phyloP scores from a whole-genome alignment of 2,888 invertebrate genomes.

The Drosophila meridionalis region DNA sequence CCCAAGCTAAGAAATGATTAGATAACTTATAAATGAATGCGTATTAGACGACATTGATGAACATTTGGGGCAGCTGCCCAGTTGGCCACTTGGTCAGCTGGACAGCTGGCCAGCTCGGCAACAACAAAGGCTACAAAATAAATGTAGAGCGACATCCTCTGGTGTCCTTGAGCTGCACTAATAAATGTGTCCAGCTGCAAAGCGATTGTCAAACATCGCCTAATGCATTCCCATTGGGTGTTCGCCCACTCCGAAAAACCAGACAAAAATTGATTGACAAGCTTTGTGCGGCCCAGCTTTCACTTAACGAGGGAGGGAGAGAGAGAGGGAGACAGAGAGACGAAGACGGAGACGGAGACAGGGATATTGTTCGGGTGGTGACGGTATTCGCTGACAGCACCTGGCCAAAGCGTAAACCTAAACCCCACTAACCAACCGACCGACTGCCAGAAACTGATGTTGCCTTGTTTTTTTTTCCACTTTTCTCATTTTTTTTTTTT shows the following conservation, averaged over 20 bases:
- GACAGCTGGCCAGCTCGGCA: slow-evolving; percentile 37
- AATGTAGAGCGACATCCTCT: slow-evolving; percentile 32
- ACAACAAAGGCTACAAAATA: slow-evolving; percentile 15
- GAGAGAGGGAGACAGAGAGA: slow-evolving; percentile 2
- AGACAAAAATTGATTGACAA: slow-evolving; percentile 78
- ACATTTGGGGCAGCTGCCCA: slow-evolving; percentile 37
- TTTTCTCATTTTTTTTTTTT: slow-evolving; percentile 18
- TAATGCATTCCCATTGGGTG: slow-evolving; percentile 53
- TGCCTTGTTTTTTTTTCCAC: slow-evolving; percentile 31
- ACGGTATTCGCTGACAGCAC: slow-evolving; percentile 37
- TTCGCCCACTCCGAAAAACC: slow-evolving; percentile 28
- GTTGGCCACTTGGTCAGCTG: slow-evolving; percentile 23
- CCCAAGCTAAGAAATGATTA: slow-evolving; percentile 67
- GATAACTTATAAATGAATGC: slow-evolving; percentile 67
- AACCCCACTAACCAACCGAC: slow-evolving; percentile 7
- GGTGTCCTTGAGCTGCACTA: slow-evolving; percentile 71
- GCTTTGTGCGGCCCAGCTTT: slow-evolving; percentile 57
- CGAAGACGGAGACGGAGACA: not conserved
- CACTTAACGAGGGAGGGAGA: not conserved
- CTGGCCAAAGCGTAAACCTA: slow-evolving; percentile 37
- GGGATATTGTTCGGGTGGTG: not conserved
- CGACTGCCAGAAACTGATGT: slow-evolving; percentile 42
- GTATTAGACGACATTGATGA: slow-evolving; percentile 53
- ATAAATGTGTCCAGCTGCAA: slow-evolving; percentile 75
- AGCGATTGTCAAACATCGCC: slow-evolving; percentile 68